Evolutionary conservation across 2,888 invertebrate genomes (phyloP).

Genomic region (Limnephilus rhombicus): DNA sequence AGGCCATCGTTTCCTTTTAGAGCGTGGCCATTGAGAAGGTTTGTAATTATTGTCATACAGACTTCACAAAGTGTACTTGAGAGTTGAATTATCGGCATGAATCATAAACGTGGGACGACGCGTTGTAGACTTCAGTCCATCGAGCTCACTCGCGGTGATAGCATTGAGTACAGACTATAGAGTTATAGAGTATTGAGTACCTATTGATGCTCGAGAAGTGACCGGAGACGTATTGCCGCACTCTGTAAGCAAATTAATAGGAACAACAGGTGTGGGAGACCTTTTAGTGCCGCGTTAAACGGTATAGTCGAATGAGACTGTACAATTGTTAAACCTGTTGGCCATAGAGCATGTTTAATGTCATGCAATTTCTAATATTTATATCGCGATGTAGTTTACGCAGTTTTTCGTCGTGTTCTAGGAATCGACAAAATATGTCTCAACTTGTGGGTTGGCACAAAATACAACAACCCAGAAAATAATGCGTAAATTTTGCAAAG

Average conservation of each 20-base stretch:
- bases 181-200: no score
- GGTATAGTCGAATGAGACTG: background rate
- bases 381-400: background rate
- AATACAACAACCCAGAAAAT: background rate
- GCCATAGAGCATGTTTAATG: background rate
- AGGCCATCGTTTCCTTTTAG: constrained; percentile 32
- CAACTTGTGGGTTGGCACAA: background rate
- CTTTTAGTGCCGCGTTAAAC: constrained; percentile 12
- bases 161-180: constrained; percentile 53
- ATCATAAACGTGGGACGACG: constrained; percentile 57
- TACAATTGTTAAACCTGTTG: background rate
- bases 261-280: constrained; percentile 50
- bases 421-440: background rate
- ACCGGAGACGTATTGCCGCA: constrained; percentile 48
- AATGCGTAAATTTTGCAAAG: background rate
- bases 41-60: constrained; percentile 39
- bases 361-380: background rate
- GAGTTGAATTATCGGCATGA: constrained; percentile 51
- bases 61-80: constrained; percentile 38
- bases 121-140: constrained; percentile 56
- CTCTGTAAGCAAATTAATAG: constrained; percentile 44
- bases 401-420: background rate
- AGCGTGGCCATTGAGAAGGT: constrained; percentile 25
- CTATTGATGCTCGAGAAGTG: constrained; percentile 54
- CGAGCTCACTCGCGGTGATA: constrained; percentile 17